phyloP scores from a whole-genome alignment of 2,888 invertebrate species.

The Pristionchus arcanus region DNA sequence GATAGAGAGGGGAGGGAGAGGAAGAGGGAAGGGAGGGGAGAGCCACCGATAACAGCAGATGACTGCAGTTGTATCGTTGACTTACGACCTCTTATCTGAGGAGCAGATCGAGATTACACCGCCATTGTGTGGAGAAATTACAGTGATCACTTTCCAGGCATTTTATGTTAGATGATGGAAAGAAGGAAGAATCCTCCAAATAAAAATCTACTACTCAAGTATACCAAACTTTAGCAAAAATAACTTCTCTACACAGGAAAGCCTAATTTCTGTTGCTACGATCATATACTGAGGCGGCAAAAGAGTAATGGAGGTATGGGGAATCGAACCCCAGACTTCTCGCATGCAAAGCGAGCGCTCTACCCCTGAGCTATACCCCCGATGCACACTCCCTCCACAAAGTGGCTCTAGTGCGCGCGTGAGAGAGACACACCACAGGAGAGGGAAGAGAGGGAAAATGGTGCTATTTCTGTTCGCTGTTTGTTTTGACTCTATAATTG shows the following conservation, averaged over 20 bases:
- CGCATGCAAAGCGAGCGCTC: slow-evolving; percentile 76
- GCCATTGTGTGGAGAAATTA: neutral
- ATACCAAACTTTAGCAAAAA: neutral
- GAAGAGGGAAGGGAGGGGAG: neutral
- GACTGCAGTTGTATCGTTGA: slow-evolving; percentile 8
- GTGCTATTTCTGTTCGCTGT: neutral
- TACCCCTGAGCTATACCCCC: slow-evolving; percentile 73
- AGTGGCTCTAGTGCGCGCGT: slow-evolving; percentile 10
- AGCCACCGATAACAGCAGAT: slow-evolving; percentile 15
- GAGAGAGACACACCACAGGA: neutral
- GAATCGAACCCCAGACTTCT: slow-evolving; percentile 76
- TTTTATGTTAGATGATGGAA: neutral
- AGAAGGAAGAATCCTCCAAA: neutral
- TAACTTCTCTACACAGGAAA: too few species aligned
- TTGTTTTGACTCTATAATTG: neutral
- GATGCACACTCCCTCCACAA: neutral
- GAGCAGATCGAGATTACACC: neutral
- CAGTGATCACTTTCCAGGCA: neutral
- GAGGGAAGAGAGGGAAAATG: neutral
- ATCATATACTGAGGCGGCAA: neutral
- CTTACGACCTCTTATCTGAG: neutral
- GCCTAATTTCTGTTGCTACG: neutral
- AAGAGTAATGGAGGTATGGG: slow-evolving; percentile 69
- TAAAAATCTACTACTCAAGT: too few species aligned
- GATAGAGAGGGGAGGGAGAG: neutral